Evolutionary conservation across 2,888 invertebrate species (phyloP), one percentile per base, ranked within the genome.

Genomic region (Mechanitis messenoides): DNA sequence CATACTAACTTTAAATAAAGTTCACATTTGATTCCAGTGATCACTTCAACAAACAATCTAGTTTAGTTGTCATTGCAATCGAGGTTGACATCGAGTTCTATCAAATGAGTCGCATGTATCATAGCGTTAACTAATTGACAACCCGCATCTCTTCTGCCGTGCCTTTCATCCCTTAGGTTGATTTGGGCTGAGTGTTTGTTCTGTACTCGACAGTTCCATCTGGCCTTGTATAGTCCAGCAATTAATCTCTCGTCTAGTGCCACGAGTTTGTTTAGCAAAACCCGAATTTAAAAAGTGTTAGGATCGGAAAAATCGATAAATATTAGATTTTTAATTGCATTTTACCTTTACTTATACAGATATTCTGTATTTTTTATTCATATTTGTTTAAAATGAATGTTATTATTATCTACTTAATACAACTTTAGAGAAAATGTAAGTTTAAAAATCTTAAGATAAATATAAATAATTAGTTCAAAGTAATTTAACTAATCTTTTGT

Each of bases 171-270:
- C 11, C 56, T 20, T 47, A 47, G n/a, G 60, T 62, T 58, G 60
- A 59, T 56, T 61, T 54, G 56, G 33, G 53, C 54, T 33, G 60
- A 57, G 56, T 63, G 61, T 56, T 63, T 55, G 59, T 55, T 53
- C 60, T 53, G 62, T 53, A 54, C 59, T 63, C 54, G 59, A 61
- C 46, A 54, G 59, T 55, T 57, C 59, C 56, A 60, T 59, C 62
- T 58, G 20, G 56, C 63, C 55, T 61, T 66, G 59, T 63, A 57
- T 58, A 55, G 38, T 20, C 60, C 56, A 46, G 59, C 61, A 61
- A 66, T 64, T 62, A 61, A 63, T 68, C 61, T 61, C 56, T 62
- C 62, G 58, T 62, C 61, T 35, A 61, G 58, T 20, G 46, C 42
- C 33, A 33, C 55, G 45, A 42, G 53, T 60, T 56, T 47, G 55